Percentiles rank a stretch among this genome's conserved stretches.
phyloP scores from a whole-genome alignment of 2,113 vertebrate genomes.

The Stictonetta naevosa region DNA sequence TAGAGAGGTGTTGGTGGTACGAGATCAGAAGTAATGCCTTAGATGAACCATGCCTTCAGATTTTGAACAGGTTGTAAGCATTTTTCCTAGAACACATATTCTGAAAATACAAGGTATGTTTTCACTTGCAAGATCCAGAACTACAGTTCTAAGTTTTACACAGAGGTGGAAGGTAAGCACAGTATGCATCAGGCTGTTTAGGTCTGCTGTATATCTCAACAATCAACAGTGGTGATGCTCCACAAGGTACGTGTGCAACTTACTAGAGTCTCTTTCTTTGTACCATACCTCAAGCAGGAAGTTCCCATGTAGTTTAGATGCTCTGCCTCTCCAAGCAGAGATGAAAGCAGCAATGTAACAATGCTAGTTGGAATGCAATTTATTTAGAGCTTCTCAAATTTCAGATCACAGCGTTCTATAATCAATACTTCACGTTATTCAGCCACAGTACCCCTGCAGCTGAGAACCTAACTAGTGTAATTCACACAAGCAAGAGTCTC shows the following conservation, averaged over 20 bases:
- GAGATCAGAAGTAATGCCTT: not conserved
- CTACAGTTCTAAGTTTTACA: not conserved
- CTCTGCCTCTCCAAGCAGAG: conserved; percentile 20
- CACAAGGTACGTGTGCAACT: not conserved
- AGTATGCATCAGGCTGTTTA: not conserved
- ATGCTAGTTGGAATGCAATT: not conserved
- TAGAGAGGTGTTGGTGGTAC: not conserved
- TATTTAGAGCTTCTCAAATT: conserved; percentile 56
- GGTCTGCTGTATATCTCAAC: not conserved
- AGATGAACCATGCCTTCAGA: not conserved
- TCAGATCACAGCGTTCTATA: conserved; percentile 39
- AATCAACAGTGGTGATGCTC: not conserved
- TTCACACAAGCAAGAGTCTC: conserved; percentile 17
- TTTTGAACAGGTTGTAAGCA: not conserved
- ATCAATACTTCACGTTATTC: conserved; percentile 35
- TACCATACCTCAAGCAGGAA: not conserved
- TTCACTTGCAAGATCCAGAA: not conserved
- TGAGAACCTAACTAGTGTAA: conserved; percentile 16
- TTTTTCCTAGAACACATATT: not conserved
- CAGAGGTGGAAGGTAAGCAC: not conserved
- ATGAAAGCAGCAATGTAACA: not conserved
- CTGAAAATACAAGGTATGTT: not conserved
- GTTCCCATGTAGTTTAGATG: not conserved
- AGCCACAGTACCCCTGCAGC: not conserved
- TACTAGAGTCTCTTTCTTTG: not conserved